Conservation (phyloP, 2,888 invertebrate genomes). For the Platycheirus albimanus region DNA sequence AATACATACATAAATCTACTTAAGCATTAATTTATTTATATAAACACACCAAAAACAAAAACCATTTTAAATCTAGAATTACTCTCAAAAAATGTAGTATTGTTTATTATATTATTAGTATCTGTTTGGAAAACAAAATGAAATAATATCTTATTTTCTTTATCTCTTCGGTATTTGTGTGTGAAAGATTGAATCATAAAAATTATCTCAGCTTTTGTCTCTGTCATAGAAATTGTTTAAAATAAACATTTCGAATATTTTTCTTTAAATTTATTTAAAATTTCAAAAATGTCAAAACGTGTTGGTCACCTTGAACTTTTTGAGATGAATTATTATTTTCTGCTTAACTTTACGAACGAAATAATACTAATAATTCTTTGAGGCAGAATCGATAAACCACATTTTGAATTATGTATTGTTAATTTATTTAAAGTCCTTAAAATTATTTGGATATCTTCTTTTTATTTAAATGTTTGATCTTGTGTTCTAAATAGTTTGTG, state of each 20-base stretch:
- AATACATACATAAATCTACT: too few relatives aligned
- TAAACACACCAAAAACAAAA: too few relatives aligned
- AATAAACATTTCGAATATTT: background rate
- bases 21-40: too few relatives aligned
- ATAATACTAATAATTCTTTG: too few relatives aligned
- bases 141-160: conserved; percentile 9
- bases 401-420: too few relatives aligned
- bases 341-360: too few relatives aligned
- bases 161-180: background rate
- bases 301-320: background rate
- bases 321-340: background rate
- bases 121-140: conserved; percentile 5
- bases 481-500: too few relatives aligned
- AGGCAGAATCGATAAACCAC: too few relatives aligned
- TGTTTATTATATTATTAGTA: background rate
- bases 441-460: too few relatives aligned
- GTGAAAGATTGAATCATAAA: background rate
- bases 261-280: background rate
- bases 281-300: background rate
- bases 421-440: too few relatives aligned
- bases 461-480: too few relatives aligned
- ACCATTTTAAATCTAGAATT: background rate
- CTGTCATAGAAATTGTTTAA: background rate
- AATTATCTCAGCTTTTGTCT: background rate
- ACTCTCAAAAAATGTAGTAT: background rate